Conservation (phyloP, 2,113 vertebrate genomes). For the Sitta europaea region DNA sequence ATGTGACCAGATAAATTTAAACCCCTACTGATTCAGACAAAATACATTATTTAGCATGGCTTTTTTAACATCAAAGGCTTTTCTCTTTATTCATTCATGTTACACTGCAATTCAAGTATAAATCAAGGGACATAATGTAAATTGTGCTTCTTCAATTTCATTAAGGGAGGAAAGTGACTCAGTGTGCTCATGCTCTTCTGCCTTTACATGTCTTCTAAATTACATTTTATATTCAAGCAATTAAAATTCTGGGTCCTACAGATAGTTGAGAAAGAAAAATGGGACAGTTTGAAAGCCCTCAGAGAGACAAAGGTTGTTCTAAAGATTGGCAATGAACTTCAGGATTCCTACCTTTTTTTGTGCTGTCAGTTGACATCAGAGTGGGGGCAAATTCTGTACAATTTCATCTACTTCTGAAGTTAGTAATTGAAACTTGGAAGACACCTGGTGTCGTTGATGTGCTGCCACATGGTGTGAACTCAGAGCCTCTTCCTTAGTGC, state of each 20-base stretch:
- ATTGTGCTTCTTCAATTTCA: not conserved
- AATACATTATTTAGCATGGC: not conserved
- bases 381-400: not conserved
- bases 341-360: not conserved
- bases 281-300: not conserved
- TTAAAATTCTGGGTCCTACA: not conserved
- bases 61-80: not conserved
- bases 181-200: not conserved
- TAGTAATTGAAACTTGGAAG: not conserved
- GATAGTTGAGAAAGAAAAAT: not conserved
- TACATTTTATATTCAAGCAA: not conserved
- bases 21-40: not conserved
- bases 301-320: not conserved
- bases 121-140: not conserved
- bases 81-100: not conserved
- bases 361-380: not conserved
- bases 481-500: not conserved
- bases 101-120: not conserved
- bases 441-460: not conserved
- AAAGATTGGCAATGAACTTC: not conserved
- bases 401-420: not conserved
- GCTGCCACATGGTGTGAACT: not conserved
- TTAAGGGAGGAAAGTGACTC: not conserved
- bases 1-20: not conserved
- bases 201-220: not conserved